Base-by-base conservation (phyloP, 2,888 invertebrate genomes). In the Xanthia togata region DNA sequence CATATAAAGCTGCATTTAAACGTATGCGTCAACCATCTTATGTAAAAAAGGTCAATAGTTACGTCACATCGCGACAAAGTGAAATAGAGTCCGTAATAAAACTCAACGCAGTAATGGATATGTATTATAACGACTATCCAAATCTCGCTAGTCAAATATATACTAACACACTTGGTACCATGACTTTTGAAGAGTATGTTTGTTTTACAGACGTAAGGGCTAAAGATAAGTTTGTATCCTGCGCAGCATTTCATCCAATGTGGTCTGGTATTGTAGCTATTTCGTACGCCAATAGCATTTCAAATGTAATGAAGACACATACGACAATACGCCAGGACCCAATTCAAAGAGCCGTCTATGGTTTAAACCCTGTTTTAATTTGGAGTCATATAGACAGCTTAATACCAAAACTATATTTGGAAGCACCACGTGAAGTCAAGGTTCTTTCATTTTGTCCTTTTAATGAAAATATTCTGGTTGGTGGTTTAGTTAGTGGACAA, bases 341-440 rank as follows among this genome's bases (percentile, higher is more conserved):
- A 2, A 96, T 97, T 38, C 95, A 97, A 90, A 94, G 97, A 87
- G 97, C 97, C 1, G 97, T 97, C 0, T 97, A 97, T 73, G 97
- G 97, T 6, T 92, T 97, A 4, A 98, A 98, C 92, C 97, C 97
- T 0, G 97, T 98, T 2, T 94, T 98, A 79, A 96, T 98, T 84
- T 98, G 98, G 98, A 98, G 98, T 84, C 98, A 98, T 82, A 96
- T 97, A 47, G 98, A 98, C 86, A 97, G 97, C 73, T 93, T 98
- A 4, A 94, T 97, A 44, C 98, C 98, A 35, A 98, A 98, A 93
- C 92, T 98, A 62, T 97, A 97, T 86, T 96, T 98, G 72, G 97
- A 98, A 90, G 95, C 97, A 6, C 97, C 97, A 0, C 96, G 98
- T 60, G 98, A 98, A 93, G 97, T 98, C 0, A 97, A 97, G 53